These are phyloP conservation scores for Drosophila ercepeae DNA, from an alignment of 1,140 invertebrate species.

Conservation along the genomic window DNA sequence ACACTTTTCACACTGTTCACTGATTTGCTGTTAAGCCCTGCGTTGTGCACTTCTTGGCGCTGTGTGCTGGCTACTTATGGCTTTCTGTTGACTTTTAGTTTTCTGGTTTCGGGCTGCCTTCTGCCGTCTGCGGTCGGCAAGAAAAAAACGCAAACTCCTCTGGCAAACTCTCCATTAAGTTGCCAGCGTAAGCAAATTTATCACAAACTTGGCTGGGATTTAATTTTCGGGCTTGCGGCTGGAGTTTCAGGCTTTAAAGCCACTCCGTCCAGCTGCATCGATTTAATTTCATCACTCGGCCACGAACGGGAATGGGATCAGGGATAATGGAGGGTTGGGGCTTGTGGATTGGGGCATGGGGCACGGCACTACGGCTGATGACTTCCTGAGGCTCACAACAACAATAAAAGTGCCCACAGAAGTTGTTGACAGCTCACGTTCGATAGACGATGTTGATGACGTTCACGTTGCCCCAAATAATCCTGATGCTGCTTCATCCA, in stretches of 20 bases:
- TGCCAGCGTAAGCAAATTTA: constrained; percentile 75
- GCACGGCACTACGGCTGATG: constrained; percentile 15
- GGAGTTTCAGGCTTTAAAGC: constrained; percentile 41
- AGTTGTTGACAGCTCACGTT: constrained; percentile 81
- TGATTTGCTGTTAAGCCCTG: constrained; percentile 73
- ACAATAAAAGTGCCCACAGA: constrained; percentile 20
- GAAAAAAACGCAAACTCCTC: constrained; percentile 25
- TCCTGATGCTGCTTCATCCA: constrained; percentile 9
- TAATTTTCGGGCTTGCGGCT: constrained; percentile 32
- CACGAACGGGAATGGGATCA: constrained; percentile 25
- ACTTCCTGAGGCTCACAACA: constrained; percentile 14
- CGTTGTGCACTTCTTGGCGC: constrained; percentile 64
- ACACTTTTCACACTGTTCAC: constrained; percentile 60
- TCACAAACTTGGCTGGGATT: constrained; percentile 64
- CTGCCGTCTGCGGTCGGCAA: constrained; percentile 37
- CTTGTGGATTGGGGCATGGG: background rate
- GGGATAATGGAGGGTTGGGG: background rate
- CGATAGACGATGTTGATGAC: constrained; percentile 59
- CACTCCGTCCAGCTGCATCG: constrained; percentile 47
- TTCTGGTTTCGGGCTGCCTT: constrained; percentile 44
- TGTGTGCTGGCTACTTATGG: constrained; percentile 64
- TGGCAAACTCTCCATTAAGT: constrained; percentile 71
- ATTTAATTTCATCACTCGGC: constrained; percentile 76
- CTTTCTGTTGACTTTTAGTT: constrained; percentile 69
- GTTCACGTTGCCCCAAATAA: constrained; percentile 32